phyloP scores from a whole-genome alignment of 2,888 invertebrate genomes.

The Baronia brevicornis region DNA sequence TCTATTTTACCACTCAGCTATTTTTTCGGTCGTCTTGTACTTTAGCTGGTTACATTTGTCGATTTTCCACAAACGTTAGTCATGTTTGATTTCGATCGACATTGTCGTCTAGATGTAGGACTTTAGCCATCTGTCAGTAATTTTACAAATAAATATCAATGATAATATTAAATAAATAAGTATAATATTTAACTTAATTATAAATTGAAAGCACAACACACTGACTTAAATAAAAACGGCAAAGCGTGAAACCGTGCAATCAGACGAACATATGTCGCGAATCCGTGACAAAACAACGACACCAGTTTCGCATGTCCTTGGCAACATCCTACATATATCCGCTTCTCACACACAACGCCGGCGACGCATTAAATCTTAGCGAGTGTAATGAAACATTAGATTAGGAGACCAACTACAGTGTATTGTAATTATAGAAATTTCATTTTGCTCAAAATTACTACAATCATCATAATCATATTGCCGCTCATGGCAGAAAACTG shows the following conservation, averaged over 20 bases:
- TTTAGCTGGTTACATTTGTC: no score
- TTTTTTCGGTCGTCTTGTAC: no score
- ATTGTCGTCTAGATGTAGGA: no score
- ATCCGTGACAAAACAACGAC: constrained; percentile 48
- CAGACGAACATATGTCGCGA: constrained; percentile 24
- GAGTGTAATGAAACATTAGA: constrained; percentile 23
- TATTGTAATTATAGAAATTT: constrained; percentile 9
- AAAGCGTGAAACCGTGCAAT: constrained; percentile 9
- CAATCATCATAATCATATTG: no score
- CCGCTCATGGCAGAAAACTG: no score
- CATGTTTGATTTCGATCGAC: no score
- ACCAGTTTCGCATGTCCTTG: constrained; percentile 60
- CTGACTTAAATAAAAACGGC: constrained; percentile 17
- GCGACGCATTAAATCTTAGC: constrained; percentile 25
- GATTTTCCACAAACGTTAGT: background rate
- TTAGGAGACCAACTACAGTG: constrained; percentile 17
- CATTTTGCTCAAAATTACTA: constrained; percentile 6
- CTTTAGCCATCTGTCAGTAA: no score
- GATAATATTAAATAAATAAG: no score
- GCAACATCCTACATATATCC: constrained; percentile 64
- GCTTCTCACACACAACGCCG: constrained; percentile 56
- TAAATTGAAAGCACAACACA: constrained; percentile 9
- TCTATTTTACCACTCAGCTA: no score
- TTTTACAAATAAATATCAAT: no score
- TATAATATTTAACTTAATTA: no score